A percentile compares a stretch with the other conserved stretches of the same genome.
phyloP scores from a whole-genome alignment of 2,888 invertebrate genomes.

The Cephus pulcher region DNA sequence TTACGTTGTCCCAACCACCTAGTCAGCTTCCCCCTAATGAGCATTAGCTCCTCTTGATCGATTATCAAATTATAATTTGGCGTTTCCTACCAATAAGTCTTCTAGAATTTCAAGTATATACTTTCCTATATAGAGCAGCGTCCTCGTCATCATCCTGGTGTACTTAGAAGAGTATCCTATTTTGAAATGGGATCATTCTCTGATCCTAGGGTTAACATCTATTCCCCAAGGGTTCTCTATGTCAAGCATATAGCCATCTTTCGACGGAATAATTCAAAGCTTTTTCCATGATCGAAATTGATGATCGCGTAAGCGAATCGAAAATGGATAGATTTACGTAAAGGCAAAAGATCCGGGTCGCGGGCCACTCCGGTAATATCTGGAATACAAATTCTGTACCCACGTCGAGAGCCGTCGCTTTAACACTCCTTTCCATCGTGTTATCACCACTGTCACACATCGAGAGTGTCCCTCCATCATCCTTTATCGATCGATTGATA shows the following conservation, averaged over 20 bases:
- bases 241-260: not conserved
- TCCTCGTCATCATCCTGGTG: not conserved
- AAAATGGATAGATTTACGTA: not conserved
- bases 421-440: conserved; percentile 13
- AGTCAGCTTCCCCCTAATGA: not conserved
- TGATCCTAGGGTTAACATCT: not conserved
- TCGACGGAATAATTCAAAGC: not conserved
- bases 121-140: not conserved
- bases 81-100: not conserved
- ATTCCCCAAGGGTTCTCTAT: not conserved
- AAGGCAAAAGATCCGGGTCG: not conserved
- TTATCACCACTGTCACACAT: conserved; percentile 16
- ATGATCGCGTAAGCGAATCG: not conserved
- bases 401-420: conserved; percentile 13
- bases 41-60: not conserved
- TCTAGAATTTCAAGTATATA: not conserved
- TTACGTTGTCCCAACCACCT: not conserved
- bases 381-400: conserved; percentile 18
- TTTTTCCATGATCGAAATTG: not conserved
- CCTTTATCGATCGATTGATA: not conserved
- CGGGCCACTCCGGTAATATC: conserved; percentile 8
- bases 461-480: conserved; percentile 15
- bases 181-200: not conserved
- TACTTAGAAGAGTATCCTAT: not conserved
- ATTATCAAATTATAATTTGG: not conserved